Base-by-base conservation (phyloP, 2,888 invertebrate species). In the Acrobeloides nanus region DNA sequence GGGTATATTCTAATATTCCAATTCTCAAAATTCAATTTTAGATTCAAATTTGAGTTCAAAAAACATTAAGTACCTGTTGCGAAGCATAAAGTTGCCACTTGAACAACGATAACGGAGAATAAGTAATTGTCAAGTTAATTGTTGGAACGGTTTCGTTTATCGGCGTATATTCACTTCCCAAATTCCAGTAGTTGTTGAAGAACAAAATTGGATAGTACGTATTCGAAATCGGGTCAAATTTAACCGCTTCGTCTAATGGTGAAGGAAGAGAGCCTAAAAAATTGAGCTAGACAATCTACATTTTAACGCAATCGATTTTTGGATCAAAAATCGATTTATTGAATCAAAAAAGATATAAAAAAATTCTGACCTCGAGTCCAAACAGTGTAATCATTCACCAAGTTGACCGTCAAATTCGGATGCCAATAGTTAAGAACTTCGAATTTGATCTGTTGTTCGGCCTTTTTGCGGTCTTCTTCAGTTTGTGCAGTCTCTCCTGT, bases 71-170 rank as follows among this genome's bases (percentile, higher is more conserved):
- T 26, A 64, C 68, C 51, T 85, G 84, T 75, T 97, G 97, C 5
- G 95, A 90, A 2, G 90, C 87, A 75, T 95, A 99, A 64, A 99
- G 77, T 77, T 99, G 97, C 90, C 92, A 97, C 75, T 89, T 92
- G 76, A 97, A 89, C 65, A 99, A 80, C 46, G 89, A 87, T 53
- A 99, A 77, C 0, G 97, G 97, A 73, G 89, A 71, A 64, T 74
- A 80, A 3, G 77, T 76, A 42, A 80, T 57, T 46, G 79, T 77
- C 54, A 80, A 62, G 31, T 71, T 67, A 25, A 72, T 29, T 18
- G 46, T 40, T 17, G 57, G 81, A 7, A 85, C 82, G 1, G 89
- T 86, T 43, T 85, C 81, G 75, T 92, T 92, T 47, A 97, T 82
- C 0, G 89, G 88, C 53, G 83, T 82, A 31, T 69, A 72, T 12